phyloP scores from a whole-genome alignment of 1,140 invertebrate genomes.

The Galleria mellonella region DNA sequence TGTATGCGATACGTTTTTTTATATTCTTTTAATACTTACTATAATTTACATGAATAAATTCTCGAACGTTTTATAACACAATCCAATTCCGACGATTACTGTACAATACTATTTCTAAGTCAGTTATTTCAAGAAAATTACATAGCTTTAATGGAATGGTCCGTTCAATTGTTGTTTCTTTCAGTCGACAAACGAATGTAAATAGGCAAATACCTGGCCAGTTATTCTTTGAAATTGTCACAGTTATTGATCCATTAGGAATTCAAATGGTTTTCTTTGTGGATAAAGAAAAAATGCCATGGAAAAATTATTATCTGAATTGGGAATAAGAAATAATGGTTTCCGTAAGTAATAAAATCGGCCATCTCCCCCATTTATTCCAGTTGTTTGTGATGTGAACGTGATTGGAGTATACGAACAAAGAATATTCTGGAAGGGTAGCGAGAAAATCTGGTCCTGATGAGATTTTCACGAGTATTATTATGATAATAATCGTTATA shows the following conservation, averaged over 20 bases:
- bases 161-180: not conserved
- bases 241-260: slow-evolving; percentile 44
- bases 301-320: slow-evolving; percentile 29
- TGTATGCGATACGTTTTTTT: too few species aligned
- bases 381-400: slow-evolving; percentile 31
- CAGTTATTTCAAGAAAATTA: too few species aligned
- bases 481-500: slow-evolving; percentile 24
- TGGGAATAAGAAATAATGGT: slow-evolving; percentile 16
- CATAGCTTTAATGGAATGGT: too few species aligned
- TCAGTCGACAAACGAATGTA: slow-evolving; percentile 8
- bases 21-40: too few species aligned
- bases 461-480: slow-evolving; percentile 36
- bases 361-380: slow-evolving; percentile 18
- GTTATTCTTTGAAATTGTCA: slow-evolving; percentile 26
- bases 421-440: slow-evolving; percentile 5
- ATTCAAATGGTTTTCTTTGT: slow-evolving; percentile 42
- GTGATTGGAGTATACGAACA: slow-evolving; percentile 26
- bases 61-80: too few species aligned
- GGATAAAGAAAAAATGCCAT: slow-evolving; percentile 23
- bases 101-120: too few species aligned
- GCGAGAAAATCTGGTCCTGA: slow-evolving; percentile 23
- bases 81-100: too few species aligned
- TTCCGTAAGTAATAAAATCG: slow-evolving; percentile 28
- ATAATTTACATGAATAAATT: too few species aligned
- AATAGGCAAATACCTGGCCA: not conserved